Evolutionary conservation across 2,888 invertebrate genomes (phyloP).

Genomic region (Venustoraphidia nigricollis): DNA sequence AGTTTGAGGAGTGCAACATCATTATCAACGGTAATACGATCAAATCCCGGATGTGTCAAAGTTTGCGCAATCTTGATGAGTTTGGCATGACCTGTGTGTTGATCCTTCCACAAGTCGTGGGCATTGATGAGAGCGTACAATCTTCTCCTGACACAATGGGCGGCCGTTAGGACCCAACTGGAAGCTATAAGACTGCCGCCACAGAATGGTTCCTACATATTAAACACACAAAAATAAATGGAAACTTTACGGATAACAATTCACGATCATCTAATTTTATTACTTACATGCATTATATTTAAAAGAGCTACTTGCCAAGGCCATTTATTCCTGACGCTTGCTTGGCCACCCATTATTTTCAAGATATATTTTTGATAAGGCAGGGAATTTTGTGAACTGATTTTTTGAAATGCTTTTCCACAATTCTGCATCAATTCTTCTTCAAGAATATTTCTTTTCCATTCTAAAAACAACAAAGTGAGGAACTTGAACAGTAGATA

Average conservation of each 20-base stretch:
- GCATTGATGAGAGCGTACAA: conserved; percentile 74
- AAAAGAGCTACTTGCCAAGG: conserved; percentile 90
- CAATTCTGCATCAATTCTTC: too few species aligned
- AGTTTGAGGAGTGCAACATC: conserved; percentile 76
- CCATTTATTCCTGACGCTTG: conserved; percentile 71
- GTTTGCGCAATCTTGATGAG: conserved; percentile 60
- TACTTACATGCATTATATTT: conserved; percentile 20
- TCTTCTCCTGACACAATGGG: conserved; percentile 67
- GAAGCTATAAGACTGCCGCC: conserved; percentile 73
- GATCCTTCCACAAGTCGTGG: conserved; percentile 59
- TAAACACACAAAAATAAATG: not conserved
- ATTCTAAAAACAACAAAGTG: too few species aligned
- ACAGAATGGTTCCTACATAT: conserved; percentile 65
- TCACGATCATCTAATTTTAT: not conserved
- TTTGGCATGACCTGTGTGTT: conserved; percentile 49
- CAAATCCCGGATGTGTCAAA: conserved; percentile 71
- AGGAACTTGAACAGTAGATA: too few species aligned
- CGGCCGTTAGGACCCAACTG: conserved; percentile 75
- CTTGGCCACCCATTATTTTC: conserved; percentile 75
- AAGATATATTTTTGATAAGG: conserved; percentile 38
- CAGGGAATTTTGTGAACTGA: too few species aligned
- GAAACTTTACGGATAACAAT: not conserved
- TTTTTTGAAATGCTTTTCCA: too few species aligned
- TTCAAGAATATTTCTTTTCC: too few species aligned
- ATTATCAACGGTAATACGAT: conserved; percentile 79